A percentile compares a stretch with the other conserved stretches of the same genome.
These are phyloP conservation scores for Eulemur coronatus DNA, from an alignment of 2,797 vertebrate species.

Conservation along the genomic window DNA sequence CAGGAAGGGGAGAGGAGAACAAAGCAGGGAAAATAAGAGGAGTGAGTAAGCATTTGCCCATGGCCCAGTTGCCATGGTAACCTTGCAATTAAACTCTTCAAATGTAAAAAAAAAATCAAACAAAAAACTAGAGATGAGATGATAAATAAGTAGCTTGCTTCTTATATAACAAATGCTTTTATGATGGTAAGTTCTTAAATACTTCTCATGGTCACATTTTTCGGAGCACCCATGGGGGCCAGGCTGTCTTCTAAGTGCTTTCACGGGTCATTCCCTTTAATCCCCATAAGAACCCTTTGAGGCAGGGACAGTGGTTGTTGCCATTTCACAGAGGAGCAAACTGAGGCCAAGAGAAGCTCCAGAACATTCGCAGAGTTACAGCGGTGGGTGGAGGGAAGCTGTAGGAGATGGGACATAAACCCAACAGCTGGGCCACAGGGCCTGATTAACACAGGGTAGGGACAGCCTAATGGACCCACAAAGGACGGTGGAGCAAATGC, in stretches of 20 bases:
- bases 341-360: background rate
- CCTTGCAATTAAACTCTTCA: background rate
- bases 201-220: background rate
- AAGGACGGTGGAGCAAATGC: too few relatives aligned
- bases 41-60: background rate
- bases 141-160: background rate
- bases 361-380: background rate
- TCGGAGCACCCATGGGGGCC: background rate
- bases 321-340: background rate
- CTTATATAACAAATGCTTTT: background rate
- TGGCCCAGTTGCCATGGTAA: constrained; percentile 34
- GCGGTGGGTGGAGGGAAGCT: background rate
- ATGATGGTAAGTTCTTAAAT: background rate
- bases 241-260: background rate
- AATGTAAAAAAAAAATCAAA: background rate
- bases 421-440: background rate
- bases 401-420: background rate
- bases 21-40: background rate
- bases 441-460: background rate
- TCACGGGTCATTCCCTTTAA: background rate
- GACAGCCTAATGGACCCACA: background rate
- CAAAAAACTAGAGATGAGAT: background rate
- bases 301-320: background rate
- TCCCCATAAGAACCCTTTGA: background rate
- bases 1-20: background rate